Evolutionary conservation across 2,797 vertebrate species (phyloP).

Genomic region (Prunella strophiata): DNA sequence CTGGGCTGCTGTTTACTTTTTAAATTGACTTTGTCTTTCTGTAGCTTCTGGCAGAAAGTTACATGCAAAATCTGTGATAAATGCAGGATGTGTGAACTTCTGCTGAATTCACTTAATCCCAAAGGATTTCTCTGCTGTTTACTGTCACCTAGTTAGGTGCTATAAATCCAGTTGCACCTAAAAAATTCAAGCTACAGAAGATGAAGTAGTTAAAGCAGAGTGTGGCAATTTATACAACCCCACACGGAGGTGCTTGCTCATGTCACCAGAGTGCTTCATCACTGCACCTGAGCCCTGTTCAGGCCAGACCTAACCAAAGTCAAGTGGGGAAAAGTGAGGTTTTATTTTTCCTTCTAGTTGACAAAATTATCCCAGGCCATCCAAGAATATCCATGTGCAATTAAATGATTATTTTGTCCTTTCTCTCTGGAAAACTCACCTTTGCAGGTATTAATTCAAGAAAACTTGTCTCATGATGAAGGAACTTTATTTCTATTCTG

Average conservation of each 20-base stretch:
- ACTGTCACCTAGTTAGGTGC: not conserved
- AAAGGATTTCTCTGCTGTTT: not conserved
- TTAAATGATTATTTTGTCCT: not conserved
- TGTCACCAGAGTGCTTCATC: not conserved
- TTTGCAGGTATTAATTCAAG: not conserved
- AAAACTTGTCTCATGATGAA: not conserved
- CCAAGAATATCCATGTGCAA: not conserved
- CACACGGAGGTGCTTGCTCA: not conserved
- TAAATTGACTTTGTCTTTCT: not conserved
- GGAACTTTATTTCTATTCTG: not conserved
- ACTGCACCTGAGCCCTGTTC: not conserved
- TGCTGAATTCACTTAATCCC: not conserved
- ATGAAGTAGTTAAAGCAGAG: constrained; percentile 14
- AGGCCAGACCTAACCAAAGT: constrained; percentile 22
- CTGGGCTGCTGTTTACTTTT: not conserved
- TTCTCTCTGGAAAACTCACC: not conserved
- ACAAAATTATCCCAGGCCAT: not conserved
- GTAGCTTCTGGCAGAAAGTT: not conserved
- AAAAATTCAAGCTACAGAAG: not conserved
- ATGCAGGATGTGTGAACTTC: not conserved
- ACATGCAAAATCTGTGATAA: not conserved
- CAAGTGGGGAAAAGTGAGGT: not conserved
- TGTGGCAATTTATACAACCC: not conserved
- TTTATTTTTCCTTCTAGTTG: not conserved
- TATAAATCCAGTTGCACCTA: not conserved